These are phyloP conservation scores for Saccostrea glomerata DNA, from an alignment of 1,140 invertebrate genomes.

Conservation along the genomic window DNA sequence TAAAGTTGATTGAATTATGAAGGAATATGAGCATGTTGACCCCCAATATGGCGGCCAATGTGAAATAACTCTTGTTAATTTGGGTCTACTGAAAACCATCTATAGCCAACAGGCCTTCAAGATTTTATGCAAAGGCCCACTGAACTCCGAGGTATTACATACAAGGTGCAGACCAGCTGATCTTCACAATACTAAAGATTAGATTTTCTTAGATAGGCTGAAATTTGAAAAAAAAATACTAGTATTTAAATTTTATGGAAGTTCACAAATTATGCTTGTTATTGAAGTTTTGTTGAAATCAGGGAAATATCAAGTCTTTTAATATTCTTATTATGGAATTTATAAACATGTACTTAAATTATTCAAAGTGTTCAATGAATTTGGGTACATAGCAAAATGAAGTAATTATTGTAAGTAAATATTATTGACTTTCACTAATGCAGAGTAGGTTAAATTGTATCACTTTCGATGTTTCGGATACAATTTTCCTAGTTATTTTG, in stretches of 20 bases:
- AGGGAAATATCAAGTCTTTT: background rate
- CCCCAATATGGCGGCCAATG: too few relatives aligned
- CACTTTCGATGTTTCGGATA: constrained; percentile 7
- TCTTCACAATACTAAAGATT: too few relatives aligned
- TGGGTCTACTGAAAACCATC: too few relatives aligned
- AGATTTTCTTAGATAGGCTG: too few relatives aligned
- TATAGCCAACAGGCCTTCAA: too few relatives aligned
- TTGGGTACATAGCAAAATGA: background rate
- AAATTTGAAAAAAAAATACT: too few relatives aligned
- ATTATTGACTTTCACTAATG: background rate
- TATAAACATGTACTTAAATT: background rate
- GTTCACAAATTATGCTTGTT: background rate
- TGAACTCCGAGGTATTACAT: too few relatives aligned
- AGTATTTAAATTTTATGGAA: background rate
- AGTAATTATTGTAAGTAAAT: background rate
- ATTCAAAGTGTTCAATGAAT: background rate
- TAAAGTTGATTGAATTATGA: too few relatives aligned
- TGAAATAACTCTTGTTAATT: too few relatives aligned
- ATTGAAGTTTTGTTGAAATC: background rate
- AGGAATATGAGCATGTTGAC: too few relatives aligned
- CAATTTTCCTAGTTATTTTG: constrained; percentile 6
- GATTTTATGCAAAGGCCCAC: too few relatives aligned
- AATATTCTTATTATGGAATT: background rate
- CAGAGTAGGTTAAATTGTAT: constrained; percentile 4
- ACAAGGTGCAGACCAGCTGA: too few relatives aligned